Evolutionary conservation across 2,113 vertebrate genomes (phyloP).

Genomic region (Apistogramma diplotaenia): DNA sequence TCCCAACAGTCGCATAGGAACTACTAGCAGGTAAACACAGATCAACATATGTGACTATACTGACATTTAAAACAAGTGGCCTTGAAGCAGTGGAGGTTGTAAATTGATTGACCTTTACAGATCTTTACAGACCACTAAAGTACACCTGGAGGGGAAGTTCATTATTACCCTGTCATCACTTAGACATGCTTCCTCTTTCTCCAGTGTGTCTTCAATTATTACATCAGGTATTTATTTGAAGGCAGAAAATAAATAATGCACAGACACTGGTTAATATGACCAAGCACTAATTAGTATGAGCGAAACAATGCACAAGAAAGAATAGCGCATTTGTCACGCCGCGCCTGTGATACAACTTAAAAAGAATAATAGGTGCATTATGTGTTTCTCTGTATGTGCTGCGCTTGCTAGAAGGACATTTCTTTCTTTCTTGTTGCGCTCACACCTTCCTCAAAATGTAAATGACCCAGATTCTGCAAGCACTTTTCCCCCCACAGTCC

Average conservation of each 20-base stretch:
- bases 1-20: background rate
- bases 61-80: background rate
- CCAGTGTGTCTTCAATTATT: background rate
- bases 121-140: constrained; percentile 10
- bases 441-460: constrained; percentile 62
- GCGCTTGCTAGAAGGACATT: constrained; percentile 47
- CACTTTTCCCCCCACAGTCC: constrained; percentile 28
- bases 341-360: constrained; percentile 45
- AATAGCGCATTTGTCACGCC: constrained; percentile 28
- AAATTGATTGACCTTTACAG: constrained; percentile 6
- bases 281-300: background rate
- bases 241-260: background rate
- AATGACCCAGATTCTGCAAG: constrained; percentile 69
- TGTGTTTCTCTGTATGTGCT: constrained; percentile 36
- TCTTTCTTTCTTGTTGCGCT: constrained; percentile 44
- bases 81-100: background rate
- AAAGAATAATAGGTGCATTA: constrained; percentile 54
- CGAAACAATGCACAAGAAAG: constrained; percentile 5
- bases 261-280: background rate
- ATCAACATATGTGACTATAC: background rate
- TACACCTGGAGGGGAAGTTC: background rate
- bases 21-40: background rate
- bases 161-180: constrained; percentile 1
- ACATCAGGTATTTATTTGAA: background rate
- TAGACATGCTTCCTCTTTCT: background rate